phyloP scores from a whole-genome alignment of 2,113 vertebrate genomes.

The Glaucomys volans region DNA sequence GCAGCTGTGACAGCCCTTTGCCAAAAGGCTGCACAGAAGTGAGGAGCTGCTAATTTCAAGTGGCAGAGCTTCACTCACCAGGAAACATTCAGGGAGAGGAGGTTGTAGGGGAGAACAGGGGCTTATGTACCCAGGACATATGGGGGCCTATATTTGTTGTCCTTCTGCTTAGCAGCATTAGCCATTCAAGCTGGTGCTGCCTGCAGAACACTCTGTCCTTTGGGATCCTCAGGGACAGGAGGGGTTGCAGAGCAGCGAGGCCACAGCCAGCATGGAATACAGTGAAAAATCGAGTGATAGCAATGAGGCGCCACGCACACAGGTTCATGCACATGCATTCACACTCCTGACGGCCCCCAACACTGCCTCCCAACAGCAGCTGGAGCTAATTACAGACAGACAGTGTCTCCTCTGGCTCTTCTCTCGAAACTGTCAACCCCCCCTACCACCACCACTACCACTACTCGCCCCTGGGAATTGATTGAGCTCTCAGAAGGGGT shows the following conservation, averaged over 20 bases:
- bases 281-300: conserved; percentile 72
- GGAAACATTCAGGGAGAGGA: conserved; percentile 55
- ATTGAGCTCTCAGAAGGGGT: conserved; percentile 60
- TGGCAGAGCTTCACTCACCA: conserved; percentile 14
- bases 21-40: conserved; percentile 25
- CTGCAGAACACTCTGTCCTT: conserved; percentile 77
- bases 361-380: conserved; percentile 45
- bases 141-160: conserved; percentile 73
- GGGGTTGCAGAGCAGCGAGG: conserved; percentile 38
- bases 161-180: conserved; percentile 73
- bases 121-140: conserved; percentile 66
- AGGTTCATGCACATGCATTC: conserved; percentile 62
- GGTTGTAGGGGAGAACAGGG: conserved; percentile 13
- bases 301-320: conserved; percentile 68
- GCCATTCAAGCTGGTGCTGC: conserved; percentile 75
- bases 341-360: conserved; percentile 56
- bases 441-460: not conserved
- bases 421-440: conserved; percentile 42
- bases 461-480: conserved; percentile 33
- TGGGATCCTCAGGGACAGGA: conserved; percentile 69
- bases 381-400: conserved; percentile 77
- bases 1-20: conserved; percentile 50
- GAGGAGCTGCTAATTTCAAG: conserved; percentile 63
- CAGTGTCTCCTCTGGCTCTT: conserved; percentile 61
- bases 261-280: conserved; percentile 53